phyloP scores from a whole-genome alignment of 2,888 invertebrate species.

The Xestia xanthographa region DNA sequence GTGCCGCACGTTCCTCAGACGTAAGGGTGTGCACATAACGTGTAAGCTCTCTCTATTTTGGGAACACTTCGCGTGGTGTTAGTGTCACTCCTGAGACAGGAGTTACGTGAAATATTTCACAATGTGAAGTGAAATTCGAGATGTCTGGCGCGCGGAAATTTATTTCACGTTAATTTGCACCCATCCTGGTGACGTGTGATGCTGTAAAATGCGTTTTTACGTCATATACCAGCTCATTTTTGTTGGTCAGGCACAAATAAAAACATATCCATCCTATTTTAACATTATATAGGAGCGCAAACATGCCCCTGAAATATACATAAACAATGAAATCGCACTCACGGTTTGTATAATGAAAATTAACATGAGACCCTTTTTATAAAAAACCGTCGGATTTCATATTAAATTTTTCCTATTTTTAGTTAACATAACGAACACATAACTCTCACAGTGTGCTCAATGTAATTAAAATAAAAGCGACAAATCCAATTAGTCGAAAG shows the following conservation, averaged over 20 bases:
- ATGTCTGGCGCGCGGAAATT: slow-evolving; percentile 44
- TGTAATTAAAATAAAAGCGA: slow-evolving; percentile 35
- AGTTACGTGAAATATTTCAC: slow-evolving; percentile 61
- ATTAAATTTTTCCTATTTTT: not conserved
- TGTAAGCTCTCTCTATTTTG: slow-evolving; percentile 54
- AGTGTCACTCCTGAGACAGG: slow-evolving; percentile 47
- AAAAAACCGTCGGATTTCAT: not conserved
- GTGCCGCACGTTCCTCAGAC: slow-evolving; percentile 45
- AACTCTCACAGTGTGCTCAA: not conserved
- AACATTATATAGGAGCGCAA: slow-evolving; percentile 13
- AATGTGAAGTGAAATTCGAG: slow-evolving; percentile 53
- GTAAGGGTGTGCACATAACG: slow-evolving; percentile 56
- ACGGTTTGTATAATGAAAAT: slow-evolving; percentile 10
- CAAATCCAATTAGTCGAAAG: slow-evolving; percentile 36
- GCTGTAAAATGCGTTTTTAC: slow-evolving; percentile 32
- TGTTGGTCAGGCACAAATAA: slow-evolving; percentile 24
- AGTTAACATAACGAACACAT: slow-evolving; percentile 5
- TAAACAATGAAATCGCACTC: slow-evolving; percentile 4
- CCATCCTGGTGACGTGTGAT: slow-evolving; percentile 7
- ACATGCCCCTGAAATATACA: slow-evolving; percentile 20
- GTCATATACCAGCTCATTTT: slow-evolving; percentile 8
- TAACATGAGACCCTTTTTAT: not conserved
- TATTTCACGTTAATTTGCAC: slow-evolving; percentile 53
- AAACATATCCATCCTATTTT: slow-evolving; percentile 22
- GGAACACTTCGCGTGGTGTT: slow-evolving; percentile 46